Percentiles rank a stretch among this genome's conserved stretches.
These are phyloP conservation scores for Psophia crepitans DNA, from an alignment of 2,113 vertebrate species.

Conservation along the genomic window DNA sequence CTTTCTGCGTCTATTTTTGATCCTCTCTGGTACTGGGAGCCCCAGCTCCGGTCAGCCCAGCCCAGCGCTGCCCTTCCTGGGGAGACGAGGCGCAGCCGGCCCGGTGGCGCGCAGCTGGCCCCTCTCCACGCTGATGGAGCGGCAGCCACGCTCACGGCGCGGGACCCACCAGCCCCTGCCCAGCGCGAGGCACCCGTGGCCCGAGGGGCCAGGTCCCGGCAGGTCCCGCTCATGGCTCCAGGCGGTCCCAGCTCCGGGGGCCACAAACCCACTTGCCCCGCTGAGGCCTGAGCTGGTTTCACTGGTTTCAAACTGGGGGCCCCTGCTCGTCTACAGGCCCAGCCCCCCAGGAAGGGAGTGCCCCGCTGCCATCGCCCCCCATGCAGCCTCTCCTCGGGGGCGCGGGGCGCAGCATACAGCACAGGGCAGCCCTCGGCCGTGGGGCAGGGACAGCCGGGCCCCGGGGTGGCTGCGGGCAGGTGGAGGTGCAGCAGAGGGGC, in stretches of 20 bases:
- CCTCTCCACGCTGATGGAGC: background rate
- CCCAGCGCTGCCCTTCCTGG: background rate
- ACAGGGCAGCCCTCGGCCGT: background rate
- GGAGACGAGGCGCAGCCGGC: background rate
- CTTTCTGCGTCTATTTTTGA: background rate
- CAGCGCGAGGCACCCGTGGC: rapidly evolving
- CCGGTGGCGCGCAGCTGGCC: background rate
- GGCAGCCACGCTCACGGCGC: background rate
- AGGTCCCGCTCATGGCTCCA: rapidly evolving
- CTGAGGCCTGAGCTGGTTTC: background rate
- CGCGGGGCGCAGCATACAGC: rapidly evolving
- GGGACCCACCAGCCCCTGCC: background rate
- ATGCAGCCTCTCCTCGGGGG: background rate
- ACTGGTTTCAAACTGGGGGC: no score
- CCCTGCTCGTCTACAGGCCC: no score
- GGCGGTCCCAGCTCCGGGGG: background rate
- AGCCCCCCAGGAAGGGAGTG: no score
- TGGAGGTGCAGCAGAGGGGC: background rate
- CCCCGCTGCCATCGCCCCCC: background rate
- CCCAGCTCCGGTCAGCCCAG: background rate
- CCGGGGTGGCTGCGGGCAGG: background rate
- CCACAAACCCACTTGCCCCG: rapidly evolving
- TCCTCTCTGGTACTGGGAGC: background rate
- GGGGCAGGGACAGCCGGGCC: background rate
- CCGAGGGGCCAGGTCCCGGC: rapidly evolving